These are phyloP conservation scores for Fregata magnificens DNA, from an alignment of 2,113 vertebrate genomes.

Conservation along the genomic window DNA sequence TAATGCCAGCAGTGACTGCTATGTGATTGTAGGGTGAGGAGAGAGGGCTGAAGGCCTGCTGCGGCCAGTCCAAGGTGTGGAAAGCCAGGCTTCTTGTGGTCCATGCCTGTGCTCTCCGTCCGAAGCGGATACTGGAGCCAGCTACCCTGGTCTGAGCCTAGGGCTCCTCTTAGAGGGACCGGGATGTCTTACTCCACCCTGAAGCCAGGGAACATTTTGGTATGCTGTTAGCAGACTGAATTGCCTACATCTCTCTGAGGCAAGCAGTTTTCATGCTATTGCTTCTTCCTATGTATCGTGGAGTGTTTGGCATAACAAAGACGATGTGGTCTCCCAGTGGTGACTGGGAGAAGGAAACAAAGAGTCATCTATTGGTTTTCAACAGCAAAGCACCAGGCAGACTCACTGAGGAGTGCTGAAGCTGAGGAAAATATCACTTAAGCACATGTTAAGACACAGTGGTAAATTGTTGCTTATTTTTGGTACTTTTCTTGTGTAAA, in stretches of 20 bases:
- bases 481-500: background rate
- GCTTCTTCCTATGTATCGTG: background rate
- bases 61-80: fast-evolving
- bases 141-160: fast-evolving
- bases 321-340: no score
- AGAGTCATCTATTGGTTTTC: background rate
- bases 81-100: background rate
- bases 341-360: background rate
- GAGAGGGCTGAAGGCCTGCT: background rate
- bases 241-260: background rate
- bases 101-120: fast-evolving
- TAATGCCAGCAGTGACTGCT: background rate
- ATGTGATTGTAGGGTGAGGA: fast-evolving
- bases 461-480: background rate
- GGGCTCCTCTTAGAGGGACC: background rate
- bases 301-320: background rate
- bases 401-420: background rate
- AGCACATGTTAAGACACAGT: no score
- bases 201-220: background rate
- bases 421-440: background rate
- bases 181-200: no score
- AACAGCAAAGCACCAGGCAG: background rate
- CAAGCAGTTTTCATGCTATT: background rate
- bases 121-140: background rate
- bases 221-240: background rate